These are phyloP conservation scores for Cyaniris semiargus DNA, from an alignment of 2,888 invertebrate species.

Conservation along the genomic window DNA sequence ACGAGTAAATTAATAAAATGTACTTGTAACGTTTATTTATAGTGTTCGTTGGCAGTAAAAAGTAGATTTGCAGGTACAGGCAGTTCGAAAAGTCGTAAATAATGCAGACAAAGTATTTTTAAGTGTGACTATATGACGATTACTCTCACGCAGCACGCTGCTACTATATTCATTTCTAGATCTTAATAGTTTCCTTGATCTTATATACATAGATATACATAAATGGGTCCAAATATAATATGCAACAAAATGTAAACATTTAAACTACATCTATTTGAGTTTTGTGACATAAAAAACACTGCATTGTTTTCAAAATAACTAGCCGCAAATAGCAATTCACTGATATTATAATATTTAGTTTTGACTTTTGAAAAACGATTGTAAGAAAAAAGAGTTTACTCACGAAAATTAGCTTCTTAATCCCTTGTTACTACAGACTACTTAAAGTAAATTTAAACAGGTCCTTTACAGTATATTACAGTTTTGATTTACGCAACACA, in stretches of 20 bases:
- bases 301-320: not conserved
- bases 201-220: too few relatives aligned
- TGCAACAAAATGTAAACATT: not conserved
- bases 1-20: constrained; percentile 35
- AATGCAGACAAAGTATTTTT: constrained; percentile 62
- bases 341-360: too few relatives aligned
- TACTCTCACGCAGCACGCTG: constrained; percentile 62
- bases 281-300: not conserved
- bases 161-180: constrained; percentile 56
- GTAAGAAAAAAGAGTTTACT: too few relatives aligned
- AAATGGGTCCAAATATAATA: not conserved
- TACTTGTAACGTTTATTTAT: constrained; percentile 28
- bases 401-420: too few relatives aligned
- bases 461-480: not conserved
- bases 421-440: not conserved
- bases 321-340: not conserved
- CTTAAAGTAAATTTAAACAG: not conserved
- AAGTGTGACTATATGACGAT: constrained; percentile 61
- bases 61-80: constrained; percentile 31
- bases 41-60: constrained; percentile 31
- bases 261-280: not conserved
- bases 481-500: constrained; percentile 42
- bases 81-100: constrained; percentile 47
- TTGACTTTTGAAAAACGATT: too few relatives aligned
- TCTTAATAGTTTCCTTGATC: not conserved